Conservation (phyloP, 1,140 invertebrate genomes). For the Halictus rubicundus region DNA sequence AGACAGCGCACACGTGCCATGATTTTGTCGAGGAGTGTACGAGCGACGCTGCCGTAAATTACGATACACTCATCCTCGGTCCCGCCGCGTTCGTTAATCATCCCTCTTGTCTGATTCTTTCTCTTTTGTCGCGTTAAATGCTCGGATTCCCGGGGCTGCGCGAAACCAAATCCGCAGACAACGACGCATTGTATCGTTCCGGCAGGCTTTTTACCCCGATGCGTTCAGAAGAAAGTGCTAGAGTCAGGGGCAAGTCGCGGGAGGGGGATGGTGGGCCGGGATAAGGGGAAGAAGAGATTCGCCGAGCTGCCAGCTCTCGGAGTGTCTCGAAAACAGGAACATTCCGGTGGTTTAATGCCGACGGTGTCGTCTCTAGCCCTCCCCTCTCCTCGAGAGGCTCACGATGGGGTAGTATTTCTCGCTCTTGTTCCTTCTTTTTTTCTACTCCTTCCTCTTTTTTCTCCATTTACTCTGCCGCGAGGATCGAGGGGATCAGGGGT, state of each 20-base stretch:
- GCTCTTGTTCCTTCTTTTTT: constrained; percentile 4
- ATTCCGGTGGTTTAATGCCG: constrained; percentile 61
- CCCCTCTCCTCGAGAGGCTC: background rate
- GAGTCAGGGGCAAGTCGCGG: background rate
- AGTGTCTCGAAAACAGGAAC: constrained; percentile 60
- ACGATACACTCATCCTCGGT: background rate
- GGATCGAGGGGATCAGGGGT: background rate
- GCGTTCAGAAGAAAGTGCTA: constrained; percentile 21
- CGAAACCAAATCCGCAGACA: constrained; percentile 32
- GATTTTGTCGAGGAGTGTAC: too few relatives aligned
- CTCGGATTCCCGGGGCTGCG: background rate
- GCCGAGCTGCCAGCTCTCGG: constrained; percentile 3
- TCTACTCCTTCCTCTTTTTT: too few relatives aligned
- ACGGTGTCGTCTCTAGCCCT: constrained; percentile 33
- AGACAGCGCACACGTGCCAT: too few relatives aligned
- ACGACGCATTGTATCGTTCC: constrained; percentile 21
- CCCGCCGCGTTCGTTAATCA: constrained; percentile 9
- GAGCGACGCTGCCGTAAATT: constrained; percentile 3
- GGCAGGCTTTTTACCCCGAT: constrained; percentile 29
- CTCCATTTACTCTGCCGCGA: constrained; percentile 28
- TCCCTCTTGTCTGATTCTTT: constrained; percentile 15
- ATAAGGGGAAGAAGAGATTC: constrained; percentile 4
- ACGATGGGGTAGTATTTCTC: constrained; percentile 10
- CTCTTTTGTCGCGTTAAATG: constrained; percentile 12
- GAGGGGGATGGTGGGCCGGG: background rate